Evolutionary conservation across 1,140 invertebrate species (phyloP).

Genomic region (Brachionus asplanchnoidis): DNA sequence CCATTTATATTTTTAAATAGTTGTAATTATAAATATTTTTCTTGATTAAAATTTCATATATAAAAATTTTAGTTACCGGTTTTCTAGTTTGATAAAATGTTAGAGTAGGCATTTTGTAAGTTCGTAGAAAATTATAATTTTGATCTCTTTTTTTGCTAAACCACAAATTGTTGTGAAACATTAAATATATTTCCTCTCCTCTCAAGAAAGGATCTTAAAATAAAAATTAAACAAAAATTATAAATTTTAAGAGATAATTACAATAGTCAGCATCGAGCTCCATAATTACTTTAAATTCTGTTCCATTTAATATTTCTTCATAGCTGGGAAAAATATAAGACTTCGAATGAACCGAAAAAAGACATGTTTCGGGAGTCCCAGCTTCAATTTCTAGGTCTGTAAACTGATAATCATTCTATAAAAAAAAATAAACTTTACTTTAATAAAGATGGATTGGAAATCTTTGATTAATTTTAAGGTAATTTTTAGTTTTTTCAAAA

Average conservation of each 20-base stretch:
- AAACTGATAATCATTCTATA: slow-evolving; percentile 13
- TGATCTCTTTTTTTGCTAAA: slow-evolving; percentile 23
- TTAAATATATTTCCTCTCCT: slow-evolving; percentile 36
- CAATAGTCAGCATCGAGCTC: slow-evolving; percentile 23
- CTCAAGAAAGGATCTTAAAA: slow-evolving; percentile 12
- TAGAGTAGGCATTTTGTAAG: slow-evolving; percentile 2
- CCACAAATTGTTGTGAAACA: slow-evolving; percentile 39
- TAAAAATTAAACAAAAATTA: not conserved
- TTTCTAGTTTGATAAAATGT: not conserved
- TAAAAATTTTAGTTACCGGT: not conserved
- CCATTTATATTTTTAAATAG: too few species aligned
- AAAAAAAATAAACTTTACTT: not conserved
- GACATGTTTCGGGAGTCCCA: slow-evolving; percentile 22
- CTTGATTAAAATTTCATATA: too few species aligned
- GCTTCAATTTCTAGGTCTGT: slow-evolving; percentile 26
- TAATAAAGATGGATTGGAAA: not conserved
- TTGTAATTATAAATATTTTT: not conserved
- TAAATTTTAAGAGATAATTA: not conserved
- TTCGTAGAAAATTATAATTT: slow-evolving; percentile 32
- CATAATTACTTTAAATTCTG: slow-evolving; percentile 26
- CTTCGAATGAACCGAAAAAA: slow-evolving; percentile 29
- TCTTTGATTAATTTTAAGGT: not conserved
- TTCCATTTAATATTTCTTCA: slow-evolving; percentile 37
- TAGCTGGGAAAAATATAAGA: slow-evolving; percentile 26
- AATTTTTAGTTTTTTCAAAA: too few species aligned